Evolutionary conservation across 2,888 invertebrate genomes (phyloP), one percentile per base, ranked within the genome.

Genomic region (Catocala fraxini): DNA sequence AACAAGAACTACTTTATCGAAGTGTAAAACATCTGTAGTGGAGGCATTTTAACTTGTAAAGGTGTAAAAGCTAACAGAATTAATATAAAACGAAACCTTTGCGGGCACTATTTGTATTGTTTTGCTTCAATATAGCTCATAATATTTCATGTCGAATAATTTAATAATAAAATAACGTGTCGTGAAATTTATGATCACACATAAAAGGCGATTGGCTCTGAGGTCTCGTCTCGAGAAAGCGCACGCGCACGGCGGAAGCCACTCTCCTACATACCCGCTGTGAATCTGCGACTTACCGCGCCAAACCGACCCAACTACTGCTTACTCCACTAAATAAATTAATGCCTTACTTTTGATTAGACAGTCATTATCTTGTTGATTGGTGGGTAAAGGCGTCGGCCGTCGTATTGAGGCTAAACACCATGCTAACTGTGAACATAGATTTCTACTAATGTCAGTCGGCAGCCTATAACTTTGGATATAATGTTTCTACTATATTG

Each of bases 301-400:
- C 73, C 78, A 80, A 80, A 75, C 71, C 71, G 71, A 77, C 73
- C 70, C 80, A 85, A 86, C 82, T 80, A 81, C 80, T 71, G 62
- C 76, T 83, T 72, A 74, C 77, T 65, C 57, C 64, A 73, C 71
- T 81, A 83, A 82, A 79, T 82, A 73, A 77, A 77, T 78, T 73
- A 82, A 80, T 79, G 73, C 80, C 80, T 83, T 81, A 81, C 72
- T 80, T 83, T 80, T 83, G 85, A 88, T 86, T 87, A 85, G 82
- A 74, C 70, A 72, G 80, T 83, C 77, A 84, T 87, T 87, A 87
- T 76, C 70, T 73, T 55, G 71, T 75, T 82, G 82, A 85, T 86
- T 84, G 77, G 81, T 76, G 71, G 79, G 71, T 78, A 67, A 64
- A 84, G 81, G 82, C 80, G 86, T 84, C 77, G 75, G 72, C 62